Percentiles rank a stretch among this genome's conserved stretches.
phyloP scores from a whole-genome alignment of 1,140 invertebrate genomes.

The Drosophila lacertosa region DNA sequence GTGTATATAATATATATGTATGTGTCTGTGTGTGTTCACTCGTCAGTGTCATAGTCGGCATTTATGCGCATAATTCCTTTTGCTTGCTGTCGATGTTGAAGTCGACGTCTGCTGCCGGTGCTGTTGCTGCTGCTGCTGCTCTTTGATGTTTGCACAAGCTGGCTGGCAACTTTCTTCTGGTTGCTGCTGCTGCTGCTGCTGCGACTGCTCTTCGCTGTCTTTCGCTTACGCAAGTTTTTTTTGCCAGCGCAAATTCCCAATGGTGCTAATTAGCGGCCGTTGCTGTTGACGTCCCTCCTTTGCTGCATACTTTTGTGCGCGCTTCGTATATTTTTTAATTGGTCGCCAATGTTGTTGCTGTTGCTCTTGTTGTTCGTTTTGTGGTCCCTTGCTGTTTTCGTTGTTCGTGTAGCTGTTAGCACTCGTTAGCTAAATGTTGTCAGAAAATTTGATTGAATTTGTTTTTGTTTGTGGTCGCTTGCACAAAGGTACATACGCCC shows the following conservation, averaged over 20 bases:
- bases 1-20: conserved; percentile 24
- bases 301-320: conserved; percentile 49
- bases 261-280: conserved; percentile 80
- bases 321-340: conserved; percentile 79
- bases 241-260: conserved; percentile 68
- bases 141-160: conserved; percentile 81
- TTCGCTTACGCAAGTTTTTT: conserved; percentile 71
- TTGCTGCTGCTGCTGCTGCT: conserved; percentile 4
- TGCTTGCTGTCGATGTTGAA: conserved; percentile 19
- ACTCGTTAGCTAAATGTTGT: conserved; percentile 45
- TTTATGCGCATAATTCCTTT: conserved; percentile 64
- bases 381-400: conserved; percentile 14
- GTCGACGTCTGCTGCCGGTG: conserved; percentile 20
- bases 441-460: conserved; percentile 48
- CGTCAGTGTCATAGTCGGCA: conserved; percentile 28
- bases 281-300: conserved; percentile 55
- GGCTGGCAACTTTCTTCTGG: conserved; percentile 40
- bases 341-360: conserved; percentile 48
- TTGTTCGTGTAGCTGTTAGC: conserved; percentile 28
- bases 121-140: conserved; percentile 34
- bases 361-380: conserved; percentile 19
- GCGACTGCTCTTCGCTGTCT: conserved; percentile 23
- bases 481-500: not conserved
- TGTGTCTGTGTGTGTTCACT: conserved; percentile 11
- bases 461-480: conserved; percentile 32